Evolutionary conservation across 2,888 invertebrate genomes (phyloP), one percentile per base, ranked within the genome.

Genomic region (Campoplex nolae): DNA sequence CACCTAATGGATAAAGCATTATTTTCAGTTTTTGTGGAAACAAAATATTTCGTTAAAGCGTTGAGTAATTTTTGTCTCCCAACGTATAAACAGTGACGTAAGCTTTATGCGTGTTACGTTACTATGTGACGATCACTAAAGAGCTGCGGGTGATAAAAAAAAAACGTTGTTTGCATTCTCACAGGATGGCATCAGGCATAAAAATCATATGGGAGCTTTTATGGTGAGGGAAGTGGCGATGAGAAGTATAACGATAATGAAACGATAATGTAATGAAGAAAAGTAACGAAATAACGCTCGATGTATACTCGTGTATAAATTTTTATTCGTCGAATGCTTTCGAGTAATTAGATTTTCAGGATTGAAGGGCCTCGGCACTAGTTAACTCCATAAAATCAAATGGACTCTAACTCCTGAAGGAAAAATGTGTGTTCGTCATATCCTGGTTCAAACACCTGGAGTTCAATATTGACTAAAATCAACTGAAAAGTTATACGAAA

Each of bases 391-490:
- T 32, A 28, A 32, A 32, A 62, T 6, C 62, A 62, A 62, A 32
- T 16, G 62, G 6, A 62, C 32, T 62, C 32, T 0, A 62, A 62
- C 16, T 62, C 16, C 28, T 1, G 4, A 32, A 62, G 62, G 32
- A 62, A 62, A 62, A 62, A 32, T 32, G 62, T 13, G 32, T 32
- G 62, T 62, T 62, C 62, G 32, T 62, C 62, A 28, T 23, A 23
- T 62, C 32, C 62, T 32, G 62, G 32, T 32, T 32, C 16, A 62
- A 62, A 62, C 62, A 62, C 32, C 32, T 62, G 62, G 4, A 62
- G 62, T 62, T 62, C 13, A 62, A 62, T 62, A 62, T 62, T 62
- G 32, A 62, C 62, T 62, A 62, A 62, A 62, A 62, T 62, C 62
- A 73, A 73, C 6, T 51, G 13, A 75, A 16, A 38, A 42, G 58